Conservation (phyloP, 2,888 invertebrate species). For the Rapana venosa region DNA sequence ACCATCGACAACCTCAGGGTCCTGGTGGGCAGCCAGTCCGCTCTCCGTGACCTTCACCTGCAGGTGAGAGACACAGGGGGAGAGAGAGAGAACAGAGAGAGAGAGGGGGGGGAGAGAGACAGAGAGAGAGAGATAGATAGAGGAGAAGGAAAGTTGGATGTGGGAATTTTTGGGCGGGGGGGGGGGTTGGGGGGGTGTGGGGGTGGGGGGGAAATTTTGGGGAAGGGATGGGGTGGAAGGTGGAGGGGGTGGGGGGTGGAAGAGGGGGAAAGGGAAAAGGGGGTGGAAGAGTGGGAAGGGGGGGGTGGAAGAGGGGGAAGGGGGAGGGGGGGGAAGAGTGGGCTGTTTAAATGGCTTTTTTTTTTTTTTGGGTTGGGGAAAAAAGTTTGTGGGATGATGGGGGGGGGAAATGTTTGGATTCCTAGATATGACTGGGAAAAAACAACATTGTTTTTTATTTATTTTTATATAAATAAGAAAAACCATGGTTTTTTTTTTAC, state of each 20-base stretch:
- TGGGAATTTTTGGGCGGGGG: neutral
- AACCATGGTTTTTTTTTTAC: no score
- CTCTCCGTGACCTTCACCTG: constrained; percentile 50
- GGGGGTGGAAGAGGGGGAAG: neutral
- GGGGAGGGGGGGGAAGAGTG: neutral
- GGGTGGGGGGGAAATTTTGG: neutral
- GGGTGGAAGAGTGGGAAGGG: neutral
- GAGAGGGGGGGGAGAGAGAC: neutral
- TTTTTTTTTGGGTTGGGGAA: no score
- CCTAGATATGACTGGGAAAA: no score
- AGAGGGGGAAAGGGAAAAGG: neutral
- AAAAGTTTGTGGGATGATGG: no score
- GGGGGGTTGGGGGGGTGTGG: no score
- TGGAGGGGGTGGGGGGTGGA: neutral
- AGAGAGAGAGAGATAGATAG: neutral
- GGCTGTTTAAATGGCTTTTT: no score
- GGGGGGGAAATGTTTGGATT: no score
- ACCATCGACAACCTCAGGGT: constrained; percentile 51
- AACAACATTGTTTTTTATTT: no score
- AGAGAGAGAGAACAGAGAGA: neutral
- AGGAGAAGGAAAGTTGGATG: neutral
- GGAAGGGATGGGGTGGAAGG: neutral
- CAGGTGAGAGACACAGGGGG: constrained; percentile 21
- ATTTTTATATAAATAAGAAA: no score
- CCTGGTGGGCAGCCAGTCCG: constrained; percentile 53